Conservation (phyloP, 2,797 vertebrate species). For the Enteromius anoplus region DNA sequence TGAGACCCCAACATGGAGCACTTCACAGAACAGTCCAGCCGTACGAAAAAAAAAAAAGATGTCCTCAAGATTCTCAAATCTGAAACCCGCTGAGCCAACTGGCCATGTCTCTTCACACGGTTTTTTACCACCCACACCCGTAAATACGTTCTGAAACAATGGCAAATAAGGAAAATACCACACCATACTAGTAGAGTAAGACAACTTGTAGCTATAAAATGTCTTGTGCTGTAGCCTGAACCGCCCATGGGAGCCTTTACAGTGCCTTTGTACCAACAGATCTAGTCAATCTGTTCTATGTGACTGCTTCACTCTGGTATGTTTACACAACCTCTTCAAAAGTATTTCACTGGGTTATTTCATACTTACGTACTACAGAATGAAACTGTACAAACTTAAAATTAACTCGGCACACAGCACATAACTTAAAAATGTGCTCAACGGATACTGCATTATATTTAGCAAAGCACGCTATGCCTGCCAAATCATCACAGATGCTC, state of each 20-base stretch:
- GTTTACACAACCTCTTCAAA: slow-evolving; percentile 6
- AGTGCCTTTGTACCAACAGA: not conserved
- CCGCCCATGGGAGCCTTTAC: not conserved
- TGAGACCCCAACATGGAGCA: slow-evolving; percentile 64
- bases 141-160: not conserved
- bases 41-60: slow-evolving; percentile 19
- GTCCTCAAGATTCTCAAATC: slow-evolving; percentile 45
- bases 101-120: not conserved
- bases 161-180: not conserved
- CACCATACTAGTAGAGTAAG: not conserved
- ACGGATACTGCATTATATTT: slow-evolving; percentile 18
- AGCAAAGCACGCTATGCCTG: not conserved
- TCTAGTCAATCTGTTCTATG: not conserved
- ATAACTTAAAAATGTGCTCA: slow-evolving; percentile 20
- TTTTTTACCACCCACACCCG: slow-evolving; percentile 29
- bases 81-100: slow-evolving; percentile 18
- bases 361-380: not conserved
- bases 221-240: not conserved
- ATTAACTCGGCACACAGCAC: not conserved
- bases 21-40: slow-evolving; percentile 70
- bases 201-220: not conserved
- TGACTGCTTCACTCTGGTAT: not conserved
- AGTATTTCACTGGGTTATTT: not conserved
- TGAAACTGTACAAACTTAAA: not conserved
- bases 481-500: slow-evolving; percentile 32